phyloP scores from a whole-genome alignment of 2,797 vertebrate species.

The Lagorchestes hirsutus region DNA sequence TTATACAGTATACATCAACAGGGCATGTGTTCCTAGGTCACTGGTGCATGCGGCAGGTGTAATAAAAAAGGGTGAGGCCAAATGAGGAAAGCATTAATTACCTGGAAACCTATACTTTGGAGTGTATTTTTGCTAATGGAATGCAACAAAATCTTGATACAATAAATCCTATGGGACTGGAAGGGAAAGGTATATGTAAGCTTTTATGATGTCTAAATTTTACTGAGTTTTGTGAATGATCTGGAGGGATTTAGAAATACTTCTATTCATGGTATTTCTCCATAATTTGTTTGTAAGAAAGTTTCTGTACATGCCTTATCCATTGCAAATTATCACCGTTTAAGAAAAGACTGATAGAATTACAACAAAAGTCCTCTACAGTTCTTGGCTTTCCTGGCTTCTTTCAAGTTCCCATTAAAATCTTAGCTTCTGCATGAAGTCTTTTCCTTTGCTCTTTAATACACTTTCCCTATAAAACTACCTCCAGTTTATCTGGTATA shows the following conservation, averaged over 20 bases:
- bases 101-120: neutral
- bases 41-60: conserved; percentile 31
- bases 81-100: conserved; percentile 47
- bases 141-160: conserved; percentile 48
- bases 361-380: neutral
- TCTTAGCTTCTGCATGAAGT: neutral
- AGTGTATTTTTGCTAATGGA: conserved; percentile 53
- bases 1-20: conserved; percentile 76
- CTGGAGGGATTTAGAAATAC: conserved; percentile 32
- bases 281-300: neutral
- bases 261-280: conserved; percentile 1
- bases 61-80: conserved; percentile 45
- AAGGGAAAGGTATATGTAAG: conserved; percentile 24
- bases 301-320: conserved; percentile 38
- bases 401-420: neutral
- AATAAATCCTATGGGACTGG: conserved; percentile 47
- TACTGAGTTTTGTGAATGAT: conserved; percentile 32
- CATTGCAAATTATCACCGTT: neutral
- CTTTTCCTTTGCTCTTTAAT: neutral
- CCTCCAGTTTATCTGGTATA: neutral
- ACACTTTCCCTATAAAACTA: neutral
- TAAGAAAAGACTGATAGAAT: neutral
- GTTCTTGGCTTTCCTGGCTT: neutral
- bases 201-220: conserved; percentile 57
- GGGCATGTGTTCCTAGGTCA: conserved; percentile 63